Base-by-base conservation (phyloP, 2,797 vertebrate species). In the Spinus pinus region DNA sequence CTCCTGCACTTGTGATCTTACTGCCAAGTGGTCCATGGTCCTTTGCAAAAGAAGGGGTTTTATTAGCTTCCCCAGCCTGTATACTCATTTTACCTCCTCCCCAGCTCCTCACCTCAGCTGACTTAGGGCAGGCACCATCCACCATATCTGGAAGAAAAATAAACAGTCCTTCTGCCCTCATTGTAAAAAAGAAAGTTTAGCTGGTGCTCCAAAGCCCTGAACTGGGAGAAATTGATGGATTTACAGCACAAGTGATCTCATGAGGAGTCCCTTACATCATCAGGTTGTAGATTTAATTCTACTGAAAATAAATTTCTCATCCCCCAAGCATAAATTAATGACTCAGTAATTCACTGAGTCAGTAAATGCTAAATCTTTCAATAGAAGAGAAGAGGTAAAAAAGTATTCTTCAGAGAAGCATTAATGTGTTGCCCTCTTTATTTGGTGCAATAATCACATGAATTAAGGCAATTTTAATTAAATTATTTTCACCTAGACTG, bases 391-490 rank as follows among this genome's bases (percentile, higher is more conserved):
- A 90, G 31, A 93, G 10, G 44, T 58, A 49, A 74, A 69, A 80
- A 66, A 85, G n/a, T 62, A 44, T 66, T 66, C 50, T 88, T 93
- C 79, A 81, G 61, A 92, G 70, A 15, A 81, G 14, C 37, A 46
- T 46, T 70, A 81, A 53, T 35, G 35, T 69, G 57, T 54, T 94
- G 74, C 54, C 42, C 50, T 91, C 54, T 78, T 42, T 51, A 85
- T 85, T 96, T 75, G 49, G n/a, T 69, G 33, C n/a, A 87, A 69
- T 80, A 92, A 87, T 72, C 39, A 61, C 60, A 58, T 58, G 58
- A 91, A 96, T 91, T 89, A 94, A 83, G 50, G 69, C 22, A 94
- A 81, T 86, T 92, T 80, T 92, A 91, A 94, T 95, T 81, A 81
- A 92, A 91, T 25, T 51, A 24, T 88, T 93, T 96, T 86, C 65